These are phyloP conservation scores for rabbit (Oryctolagus cuniculus) DNA, from an alignment of 2,113 vertebrate species.

Conservation along the genomic window DNA sequence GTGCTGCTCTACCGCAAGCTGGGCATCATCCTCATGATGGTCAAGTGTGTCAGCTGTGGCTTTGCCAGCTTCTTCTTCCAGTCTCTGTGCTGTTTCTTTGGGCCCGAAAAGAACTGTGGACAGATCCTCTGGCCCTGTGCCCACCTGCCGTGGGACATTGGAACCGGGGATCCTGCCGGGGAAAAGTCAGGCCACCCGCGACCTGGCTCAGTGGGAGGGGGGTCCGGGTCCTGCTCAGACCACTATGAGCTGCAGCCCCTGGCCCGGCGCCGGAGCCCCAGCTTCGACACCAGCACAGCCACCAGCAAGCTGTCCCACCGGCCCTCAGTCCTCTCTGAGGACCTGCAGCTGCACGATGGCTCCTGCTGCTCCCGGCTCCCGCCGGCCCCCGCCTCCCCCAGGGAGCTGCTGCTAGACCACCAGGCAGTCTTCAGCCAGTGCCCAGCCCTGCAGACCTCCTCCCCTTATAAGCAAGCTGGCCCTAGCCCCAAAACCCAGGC, in stretches of 20 bases:
- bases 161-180: slow-evolving; percentile 89
- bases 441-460: slow-evolving; percentile 96
- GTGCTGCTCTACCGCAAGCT: slow-evolving; percentile 95
- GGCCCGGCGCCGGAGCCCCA: slow-evolving; percentile 95
- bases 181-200: slow-evolving; percentile 88
- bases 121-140: slow-evolving; percentile 93
- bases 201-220: slow-evolving; percentile 84
- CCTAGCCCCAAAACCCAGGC: slow-evolving; percentile 63
- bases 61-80: slow-evolving; percentile 99
- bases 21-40: slow-evolving; percentile 96
- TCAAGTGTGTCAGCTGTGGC: slow-evolving; percentile 97
- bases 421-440: slow-evolving; percentile 87
- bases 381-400: slow-evolving; percentile 75
- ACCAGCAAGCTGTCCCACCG: slow-evolving; percentile 98
- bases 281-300: slow-evolving; percentile 99
- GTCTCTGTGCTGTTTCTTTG: slow-evolving; percentile 97
- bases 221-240: slow-evolving; percentile 89
- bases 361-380: slow-evolving; percentile 84
- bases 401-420: slow-evolving; percentile 82
- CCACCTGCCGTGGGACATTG: slow-evolving; percentile 88
- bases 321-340: slow-evolving; percentile 96
- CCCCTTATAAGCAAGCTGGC: slow-evolving; percentile 93
- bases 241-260: slow-evolving; percentile 97
- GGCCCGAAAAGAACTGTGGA: slow-evolving; percentile 96
- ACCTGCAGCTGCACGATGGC: slow-evolving; percentile 93